A percentile compares a stretch with the other conserved stretches of the same genome.
Evolutionary conservation across 2,888 invertebrate species (phyloP).

Genomic region (Sipha maydis): DNA sequence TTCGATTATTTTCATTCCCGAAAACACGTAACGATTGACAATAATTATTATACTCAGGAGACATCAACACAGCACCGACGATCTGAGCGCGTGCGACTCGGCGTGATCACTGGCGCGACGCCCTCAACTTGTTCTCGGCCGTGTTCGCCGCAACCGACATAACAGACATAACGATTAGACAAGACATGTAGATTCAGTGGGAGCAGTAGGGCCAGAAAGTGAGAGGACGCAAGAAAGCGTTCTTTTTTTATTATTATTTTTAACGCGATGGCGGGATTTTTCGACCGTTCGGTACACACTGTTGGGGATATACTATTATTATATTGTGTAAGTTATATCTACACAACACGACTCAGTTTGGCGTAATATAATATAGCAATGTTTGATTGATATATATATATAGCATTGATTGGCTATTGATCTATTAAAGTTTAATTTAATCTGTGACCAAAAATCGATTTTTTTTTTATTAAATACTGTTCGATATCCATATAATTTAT

Average conservation of each 20-base stretch:
- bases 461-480: no score
- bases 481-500: no score
- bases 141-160: slow-evolving; percentile 39
- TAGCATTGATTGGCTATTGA: slow-evolving; percentile 2
- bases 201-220: slow-evolving; percentile 58
- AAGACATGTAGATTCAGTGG: slow-evolving; percentile 41
- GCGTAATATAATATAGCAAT: not conserved
- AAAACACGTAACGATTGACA: slow-evolving; percentile 18
- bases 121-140: slow-evolving; percentile 59
- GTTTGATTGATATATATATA: no score
- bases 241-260: slow-evolving; percentile 11
- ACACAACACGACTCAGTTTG: not conserved
- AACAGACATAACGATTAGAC: slow-evolving; percentile 51
- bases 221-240: slow-evolving; percentile 59
- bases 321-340: slow-evolving; percentile 8
- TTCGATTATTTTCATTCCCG: slow-evolving; percentile 34
- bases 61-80: slow-evolving; percentile 32
- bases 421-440: slow-evolving; percentile 24
- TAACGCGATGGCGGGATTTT: slow-evolving; percentile 9
- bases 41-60: not conserved
- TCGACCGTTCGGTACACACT: slow-evolving; percentile 26
- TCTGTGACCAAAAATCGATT: not conserved
- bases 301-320: slow-evolving; percentile 9
- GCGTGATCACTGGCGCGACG: slow-evolving; percentile 61
- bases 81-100: slow-evolving; percentile 61